Conservation (phyloP, 2,113 vertebrate genomes). For the Erpornis zantholeuca region DNA sequence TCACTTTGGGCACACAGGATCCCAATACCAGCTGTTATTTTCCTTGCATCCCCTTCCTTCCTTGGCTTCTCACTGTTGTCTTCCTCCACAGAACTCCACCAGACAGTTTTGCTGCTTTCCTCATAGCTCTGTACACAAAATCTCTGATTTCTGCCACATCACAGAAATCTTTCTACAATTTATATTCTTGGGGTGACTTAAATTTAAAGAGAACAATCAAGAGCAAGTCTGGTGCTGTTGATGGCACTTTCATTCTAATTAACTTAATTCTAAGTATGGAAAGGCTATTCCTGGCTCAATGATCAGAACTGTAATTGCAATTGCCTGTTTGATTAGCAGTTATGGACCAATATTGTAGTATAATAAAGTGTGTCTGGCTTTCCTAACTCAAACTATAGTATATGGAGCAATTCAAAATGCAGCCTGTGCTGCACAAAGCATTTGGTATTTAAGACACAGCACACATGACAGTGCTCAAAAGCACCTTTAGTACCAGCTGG, state of each 20-base stretch:
- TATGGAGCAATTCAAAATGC: neutral
- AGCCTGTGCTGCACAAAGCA: conserved; percentile 7
- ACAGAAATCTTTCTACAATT: neutral
- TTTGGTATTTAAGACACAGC: neutral
- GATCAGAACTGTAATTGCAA: neutral
- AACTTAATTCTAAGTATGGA: conserved; percentile 25
- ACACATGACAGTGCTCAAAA: neutral
- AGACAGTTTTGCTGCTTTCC: neutral
- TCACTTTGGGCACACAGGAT: neutral
- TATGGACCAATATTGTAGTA: neutral
- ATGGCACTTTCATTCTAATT: conserved; percentile 45
- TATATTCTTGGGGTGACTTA: conserved; percentile 22
- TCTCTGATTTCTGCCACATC: neutral
- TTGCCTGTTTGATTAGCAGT: neutral
- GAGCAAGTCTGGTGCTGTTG: conserved; percentile 12
- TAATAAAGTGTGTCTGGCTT: neutral
- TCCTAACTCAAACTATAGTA: neutral
- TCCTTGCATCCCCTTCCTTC: neutral
- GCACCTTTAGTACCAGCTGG: neutral
- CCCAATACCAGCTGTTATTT: neutral
- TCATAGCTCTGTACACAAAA: neutral
- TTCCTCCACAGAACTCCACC: neutral
- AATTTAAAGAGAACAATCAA: conserved; percentile 50
- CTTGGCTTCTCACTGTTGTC: neutral
- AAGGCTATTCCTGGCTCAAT: neutral